Evolutionary conservation across 64 coral and sea anemone genomes (phyloP).

Genomic region (Dendrophyllia cribrosa): DNA sequence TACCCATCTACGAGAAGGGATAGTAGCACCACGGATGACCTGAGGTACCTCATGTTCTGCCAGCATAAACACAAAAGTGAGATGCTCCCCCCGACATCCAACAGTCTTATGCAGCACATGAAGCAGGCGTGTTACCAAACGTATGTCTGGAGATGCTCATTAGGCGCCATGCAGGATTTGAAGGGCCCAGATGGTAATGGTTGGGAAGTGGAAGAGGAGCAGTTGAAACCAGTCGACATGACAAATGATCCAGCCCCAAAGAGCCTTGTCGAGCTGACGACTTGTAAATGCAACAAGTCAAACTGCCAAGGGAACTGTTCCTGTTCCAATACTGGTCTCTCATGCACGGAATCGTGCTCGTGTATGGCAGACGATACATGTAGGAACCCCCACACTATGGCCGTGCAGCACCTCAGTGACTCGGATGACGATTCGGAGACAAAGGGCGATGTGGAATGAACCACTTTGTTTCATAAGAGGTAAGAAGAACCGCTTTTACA

Average conservation of each 20-base stretch:
- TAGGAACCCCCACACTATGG: constrained; percentile 45
- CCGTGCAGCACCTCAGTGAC: too few relatives aligned
- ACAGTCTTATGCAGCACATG: too few relatives aligned
- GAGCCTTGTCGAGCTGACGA: constrained; percentile 64
- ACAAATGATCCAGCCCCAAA: constrained; percentile 42
- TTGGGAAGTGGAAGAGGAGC: constrained; percentile 42
- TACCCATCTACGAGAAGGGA: constrained; percentile 44
- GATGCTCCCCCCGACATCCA: constrained; percentile 45
- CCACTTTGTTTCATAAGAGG: too few relatives aligned
- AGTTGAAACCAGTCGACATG: constrained; percentile 53
- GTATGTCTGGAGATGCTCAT: constrained; percentile 40
- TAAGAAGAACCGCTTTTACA: too few relatives aligned
- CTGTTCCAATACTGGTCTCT: constrained; percentile 40
- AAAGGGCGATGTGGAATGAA: too few relatives aligned
- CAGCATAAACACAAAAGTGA: constrained; percentile 40
- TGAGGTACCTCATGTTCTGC: constrained; percentile 69
- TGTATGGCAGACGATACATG: constrained; percentile 68
- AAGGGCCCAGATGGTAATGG: constrained; percentile 22
- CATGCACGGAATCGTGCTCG: constrained; percentile 36
- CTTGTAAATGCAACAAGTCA: constrained; percentile 42
- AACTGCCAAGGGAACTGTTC: constrained; percentile 14
- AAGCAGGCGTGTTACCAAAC: constrained; percentile 31
- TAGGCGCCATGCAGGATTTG: constrained; percentile 25
- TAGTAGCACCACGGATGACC: constrained; percentile 53
- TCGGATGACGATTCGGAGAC: too few relatives aligned